These are phyloP conservation scores for Cyclura pinguis DNA, from an alignment of 2,797 vertebrate species.

Conservation along the genomic window DNA sequence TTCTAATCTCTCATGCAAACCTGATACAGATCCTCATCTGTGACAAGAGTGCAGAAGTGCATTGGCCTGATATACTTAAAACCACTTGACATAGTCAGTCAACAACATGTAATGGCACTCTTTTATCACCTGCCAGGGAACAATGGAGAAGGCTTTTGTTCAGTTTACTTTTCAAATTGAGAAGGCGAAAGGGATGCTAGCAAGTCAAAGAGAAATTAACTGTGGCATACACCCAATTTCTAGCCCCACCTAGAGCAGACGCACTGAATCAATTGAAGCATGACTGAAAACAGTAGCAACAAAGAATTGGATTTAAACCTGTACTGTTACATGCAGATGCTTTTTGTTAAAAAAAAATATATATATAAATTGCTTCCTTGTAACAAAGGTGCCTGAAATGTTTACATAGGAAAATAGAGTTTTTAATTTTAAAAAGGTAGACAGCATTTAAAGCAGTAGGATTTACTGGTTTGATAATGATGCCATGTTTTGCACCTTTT, in stretches of 20 bases:
- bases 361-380: not conserved
- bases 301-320: no score
- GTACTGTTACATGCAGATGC: not conserved
- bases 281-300: no score
- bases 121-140: constrained; percentile 6
- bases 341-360: not conserved
- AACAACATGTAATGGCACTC: constrained; percentile 6
- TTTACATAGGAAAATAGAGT: not conserved
- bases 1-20: not conserved
- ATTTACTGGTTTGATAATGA: not conserved
- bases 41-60: not conserved
- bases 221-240: no score
- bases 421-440: not conserved
- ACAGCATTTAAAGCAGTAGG: not conserved
- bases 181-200: constrained; percentile 8
- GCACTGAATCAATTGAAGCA: no score
- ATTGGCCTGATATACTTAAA: constrained; percentile 13
- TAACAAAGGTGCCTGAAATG: not conserved
- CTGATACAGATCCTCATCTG: not conserved
- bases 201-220: not conserved
- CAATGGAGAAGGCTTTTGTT: not conserved
- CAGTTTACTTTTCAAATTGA: not conserved
- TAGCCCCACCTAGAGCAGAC: no score
- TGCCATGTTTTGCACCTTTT: no score
- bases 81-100: constrained; percentile 7